Evolutionary conservation across 2,797 vertebrate species (phyloP).

Genomic region (Dicrostonyx torquatus): DNA sequence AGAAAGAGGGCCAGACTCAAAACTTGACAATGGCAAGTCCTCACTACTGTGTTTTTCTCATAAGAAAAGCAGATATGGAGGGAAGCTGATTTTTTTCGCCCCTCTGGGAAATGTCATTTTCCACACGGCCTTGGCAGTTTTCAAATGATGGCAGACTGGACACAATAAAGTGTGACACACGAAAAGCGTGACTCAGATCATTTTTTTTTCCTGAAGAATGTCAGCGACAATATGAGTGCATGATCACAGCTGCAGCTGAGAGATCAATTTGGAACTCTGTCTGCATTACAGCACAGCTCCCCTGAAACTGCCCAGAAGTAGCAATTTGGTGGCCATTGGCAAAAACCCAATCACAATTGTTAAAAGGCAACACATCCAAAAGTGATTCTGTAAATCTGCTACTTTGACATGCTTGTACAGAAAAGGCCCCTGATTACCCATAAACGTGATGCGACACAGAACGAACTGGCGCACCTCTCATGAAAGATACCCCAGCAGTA

Average conservation of each 20-base stretch:
- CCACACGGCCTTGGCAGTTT: slow-evolving; percentile 73
- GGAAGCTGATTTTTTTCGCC: slow-evolving; percentile 52
- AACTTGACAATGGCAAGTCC: slow-evolving; percentile 71
- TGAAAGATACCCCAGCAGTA: slow-evolving; percentile 23
- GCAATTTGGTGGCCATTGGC: slow-evolving; percentile 38
- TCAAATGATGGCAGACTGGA: slow-evolving; percentile 77
- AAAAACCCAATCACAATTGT: slow-evolving; percentile 41
- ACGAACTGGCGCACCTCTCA: slow-evolving; percentile 9
- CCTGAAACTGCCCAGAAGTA: slow-evolving; percentile 22
- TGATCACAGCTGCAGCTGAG: slow-evolving; percentile 21
- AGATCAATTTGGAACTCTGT: slow-evolving; percentile 18
- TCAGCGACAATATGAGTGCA: slow-evolving; percentile 47
- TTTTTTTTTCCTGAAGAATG: slow-evolving; percentile 63
- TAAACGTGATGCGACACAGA: background rate
- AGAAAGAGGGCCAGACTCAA: slow-evolving; percentile 56
- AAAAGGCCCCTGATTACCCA: background rate
- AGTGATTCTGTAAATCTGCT: slow-evolving; percentile 60
- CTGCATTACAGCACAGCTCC: background rate
- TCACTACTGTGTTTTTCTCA: slow-evolving; percentile 51
- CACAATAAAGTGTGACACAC: slow-evolving; percentile 72
- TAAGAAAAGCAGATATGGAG: slow-evolving; percentile 53
- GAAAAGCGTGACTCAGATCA: slow-evolving; percentile 76
- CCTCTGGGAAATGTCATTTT: slow-evolving; percentile 78
- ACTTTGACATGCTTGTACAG: slow-evolving; percentile 44
- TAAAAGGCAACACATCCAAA: slow-evolving; percentile 55